These are phyloP conservation scores for Enteromius trimaculatus DNA, from an alignment of 2,797 vertebrate genomes.

Conservation along the genomic window DNA sequence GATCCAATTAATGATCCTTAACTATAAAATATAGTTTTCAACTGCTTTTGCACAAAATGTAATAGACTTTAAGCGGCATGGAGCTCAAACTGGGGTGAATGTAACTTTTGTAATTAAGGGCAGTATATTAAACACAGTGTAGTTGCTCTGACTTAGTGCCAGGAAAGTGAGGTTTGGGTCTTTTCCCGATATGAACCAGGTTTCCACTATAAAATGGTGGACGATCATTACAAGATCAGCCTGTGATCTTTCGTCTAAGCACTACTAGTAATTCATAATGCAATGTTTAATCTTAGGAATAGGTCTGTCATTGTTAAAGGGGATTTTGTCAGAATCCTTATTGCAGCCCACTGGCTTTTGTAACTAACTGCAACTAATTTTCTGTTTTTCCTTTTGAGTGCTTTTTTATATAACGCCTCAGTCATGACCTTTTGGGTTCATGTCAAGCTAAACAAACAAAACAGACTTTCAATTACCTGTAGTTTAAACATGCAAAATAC, in stretches of 20 bases:
- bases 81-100: constrained; percentile 25
- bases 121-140: constrained; percentile 57
- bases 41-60: constrained; percentile 20
- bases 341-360: not conserved
- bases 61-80: not conserved
- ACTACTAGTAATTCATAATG: not conserved
- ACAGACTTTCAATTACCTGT: not conserved
- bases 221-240: constrained; percentile 49
- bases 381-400: not conserved
- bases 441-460: not conserved
- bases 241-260: constrained; percentile 27
- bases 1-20: constrained; percentile 23
- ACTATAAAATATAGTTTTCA: constrained; percentile 29
- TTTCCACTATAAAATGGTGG: constrained; percentile 67
- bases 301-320: not conserved
- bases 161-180: constrained; percentile 68
- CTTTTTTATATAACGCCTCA: not conserved
- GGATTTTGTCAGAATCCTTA: not conserved
- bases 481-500: constrained; percentile 5
- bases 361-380: not conserved
- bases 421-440: not conserved
- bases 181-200: constrained; percentile 60
- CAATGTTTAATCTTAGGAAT: constrained; percentile 13
- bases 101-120: constrained; percentile 52
- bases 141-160: constrained; percentile 58